phyloP scores from a whole-genome alignment of 2,888 invertebrate species.

The Ennomos fuscantarius region DNA sequence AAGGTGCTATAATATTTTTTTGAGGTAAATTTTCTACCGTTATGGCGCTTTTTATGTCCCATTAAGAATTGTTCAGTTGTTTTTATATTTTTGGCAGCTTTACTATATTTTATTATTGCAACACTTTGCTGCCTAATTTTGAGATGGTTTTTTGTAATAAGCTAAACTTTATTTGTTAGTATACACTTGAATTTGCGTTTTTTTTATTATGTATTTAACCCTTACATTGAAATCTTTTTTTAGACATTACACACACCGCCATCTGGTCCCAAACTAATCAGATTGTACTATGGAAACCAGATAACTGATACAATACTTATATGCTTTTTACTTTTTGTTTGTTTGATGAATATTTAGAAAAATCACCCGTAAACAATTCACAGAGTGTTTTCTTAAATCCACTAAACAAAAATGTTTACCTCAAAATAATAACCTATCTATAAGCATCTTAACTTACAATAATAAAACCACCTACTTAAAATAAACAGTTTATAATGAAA shows the following conservation, averaged over 20 bases:
- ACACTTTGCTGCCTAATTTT: conserved; percentile 67
- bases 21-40: conserved; percentile 62
- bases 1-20: conserved; percentile 72
- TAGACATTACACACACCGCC: too few relatives aligned
- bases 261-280: too few relatives aligned
- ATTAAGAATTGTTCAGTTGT: conserved; percentile 75
- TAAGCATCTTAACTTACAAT: too few relatives aligned
- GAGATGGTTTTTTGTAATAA: conserved; percentile 23
- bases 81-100: conserved; percentile 64
- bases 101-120: conserved; percentile 78
- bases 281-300: too few relatives aligned
- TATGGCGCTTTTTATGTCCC: conserved; percentile 69
- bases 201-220: too few relatives aligned
- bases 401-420: background rate
- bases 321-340: too few relatives aligned
- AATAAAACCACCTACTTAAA: too few relatives aligned
- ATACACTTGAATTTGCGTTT: too few relatives aligned
- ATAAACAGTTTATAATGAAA: conserved; percentile 31
- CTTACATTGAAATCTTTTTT: too few relatives aligned
- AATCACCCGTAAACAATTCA: too few relatives aligned
- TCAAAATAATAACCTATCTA: background rate
- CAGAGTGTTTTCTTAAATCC: background rate
- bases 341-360: too few relatives aligned
- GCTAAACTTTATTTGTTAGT: conserved; percentile 8
- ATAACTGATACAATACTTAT: too few relatives aligned